Base-by-base conservation (phyloP, 1,140 invertebrate genomes). In the Sycophaga agraensis region DNA sequence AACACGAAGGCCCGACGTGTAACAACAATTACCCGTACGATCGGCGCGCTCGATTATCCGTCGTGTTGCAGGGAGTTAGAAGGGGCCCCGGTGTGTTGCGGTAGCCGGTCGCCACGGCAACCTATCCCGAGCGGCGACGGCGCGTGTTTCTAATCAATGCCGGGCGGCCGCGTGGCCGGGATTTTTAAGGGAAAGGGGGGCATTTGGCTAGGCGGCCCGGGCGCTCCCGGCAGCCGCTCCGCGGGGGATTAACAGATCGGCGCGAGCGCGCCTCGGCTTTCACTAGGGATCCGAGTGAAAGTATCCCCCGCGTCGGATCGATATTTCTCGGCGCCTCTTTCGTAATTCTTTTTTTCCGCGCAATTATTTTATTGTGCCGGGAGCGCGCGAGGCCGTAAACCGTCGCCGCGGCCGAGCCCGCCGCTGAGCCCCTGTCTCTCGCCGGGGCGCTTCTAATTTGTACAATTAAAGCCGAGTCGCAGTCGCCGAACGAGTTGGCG, bases 251-350 rank as follows among this genome's bases (percentile, higher is more conserved):
- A 46, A 56, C 22, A 28, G 51, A 55, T 55, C 51, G n/a, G n/a
- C n/a, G n/a, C n/a, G n/a, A n/a, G n/a, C n/a, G 26, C 55, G 37
- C 7, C 34, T 8, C 8, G 9, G 19, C 57, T 59, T 59, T 59
- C 57, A 59, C 48, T 16, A 42, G 17, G n/a, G 19, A 59, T 59
- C 28, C 21, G 34, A 40, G 57, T 59, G 57, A 59, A 59, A 59
- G 57, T 59, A n/a, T n/a, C n/a, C n/a, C n/a, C 17, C 14, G 46
- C 8, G 24, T 58, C 17, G 28, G 56, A 49, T 58, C 46, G 35
- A 35, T 59, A 43, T 59, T 59, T 59, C 56, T 40, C 50, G 46
- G 57, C 39, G 17, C 37, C n/a, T n/a, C n/a, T 51, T 59, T 59
- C 48, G 28, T 51, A 51, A 59, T 42, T 59, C 26, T 59, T 59